Conservation (phyloP, 2,797 vertebrate genomes). For the Muscicapa striata region DNA sequence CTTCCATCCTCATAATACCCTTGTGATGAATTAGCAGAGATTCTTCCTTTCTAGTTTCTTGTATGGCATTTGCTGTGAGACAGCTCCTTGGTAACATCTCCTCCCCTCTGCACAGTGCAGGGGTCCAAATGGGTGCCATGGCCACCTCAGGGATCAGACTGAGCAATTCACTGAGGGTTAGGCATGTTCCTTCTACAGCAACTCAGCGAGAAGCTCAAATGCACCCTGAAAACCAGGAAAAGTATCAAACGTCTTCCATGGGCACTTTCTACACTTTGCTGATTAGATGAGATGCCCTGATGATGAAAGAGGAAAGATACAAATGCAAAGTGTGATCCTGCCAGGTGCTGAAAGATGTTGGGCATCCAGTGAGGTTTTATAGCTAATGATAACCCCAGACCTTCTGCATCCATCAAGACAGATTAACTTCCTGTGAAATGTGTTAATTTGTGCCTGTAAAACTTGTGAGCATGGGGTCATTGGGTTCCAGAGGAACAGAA, state of each 20-base stretch:
- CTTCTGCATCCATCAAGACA: not conserved
- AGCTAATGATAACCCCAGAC: not conserved
- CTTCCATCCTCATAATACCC: not conserved
- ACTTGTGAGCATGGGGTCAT: not conserved
- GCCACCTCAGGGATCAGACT: not conserved
- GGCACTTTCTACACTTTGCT: not conserved
- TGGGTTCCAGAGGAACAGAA: not conserved
- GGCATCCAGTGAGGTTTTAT: not conserved
- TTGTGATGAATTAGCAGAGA: not conserved
- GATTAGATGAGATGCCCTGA: not conserved
- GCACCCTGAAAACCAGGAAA: not conserved
- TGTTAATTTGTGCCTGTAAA: not conserved
- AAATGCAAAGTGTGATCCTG: not conserved
- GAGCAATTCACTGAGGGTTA: not conserved
- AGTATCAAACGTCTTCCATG: not conserved
- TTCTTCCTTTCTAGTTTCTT: not conserved
- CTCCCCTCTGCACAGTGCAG: not conserved
- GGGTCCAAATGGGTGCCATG: not conserved
- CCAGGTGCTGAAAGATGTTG: not conserved
- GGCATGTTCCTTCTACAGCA: not conserved
- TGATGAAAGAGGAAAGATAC: not conserved
- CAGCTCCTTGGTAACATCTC: not conserved
- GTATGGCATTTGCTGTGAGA: not conserved
- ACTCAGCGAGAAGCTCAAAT: not conserved
- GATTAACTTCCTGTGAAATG: not conserved